phyloP scores from a whole-genome alignment of 2,797 vertebrate genomes.

The Diglossa cyanea region DNA sequence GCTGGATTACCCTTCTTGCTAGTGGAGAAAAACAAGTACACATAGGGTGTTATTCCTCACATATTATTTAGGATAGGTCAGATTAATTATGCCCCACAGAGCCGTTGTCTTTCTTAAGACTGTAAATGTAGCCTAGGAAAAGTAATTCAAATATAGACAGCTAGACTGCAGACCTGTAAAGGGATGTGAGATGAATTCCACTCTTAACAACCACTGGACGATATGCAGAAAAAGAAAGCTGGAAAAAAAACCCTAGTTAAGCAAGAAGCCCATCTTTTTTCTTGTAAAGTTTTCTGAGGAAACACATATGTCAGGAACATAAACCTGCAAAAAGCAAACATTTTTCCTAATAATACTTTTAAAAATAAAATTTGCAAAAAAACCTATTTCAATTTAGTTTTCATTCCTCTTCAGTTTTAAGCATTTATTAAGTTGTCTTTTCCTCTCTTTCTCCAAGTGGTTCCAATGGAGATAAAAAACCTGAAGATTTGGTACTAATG shows the following conservation, averaged over 20 bases:
- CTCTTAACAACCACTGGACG: not conserved
- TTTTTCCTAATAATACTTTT: not conserved
- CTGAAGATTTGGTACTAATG: constrained; percentile 18
- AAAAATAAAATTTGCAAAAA: not conserved
- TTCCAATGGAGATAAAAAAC: not conserved
- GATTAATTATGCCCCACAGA: constrained; percentile 46
- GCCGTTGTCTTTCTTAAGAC: constrained; percentile 24
- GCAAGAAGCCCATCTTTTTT: not conserved
- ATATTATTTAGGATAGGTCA: constrained; percentile 42
- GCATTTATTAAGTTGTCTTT: not conserved
- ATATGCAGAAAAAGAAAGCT: not conserved
- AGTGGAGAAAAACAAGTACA: constrained; percentile 42
- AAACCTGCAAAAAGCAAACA: not conserved
- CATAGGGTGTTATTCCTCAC: constrained; percentile 26
- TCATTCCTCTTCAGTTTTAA: not conserved
- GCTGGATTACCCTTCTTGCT: constrained; percentile 41
- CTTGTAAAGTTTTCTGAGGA: not conserved
- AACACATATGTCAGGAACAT: not conserved
- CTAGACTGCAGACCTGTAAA: not conserved
- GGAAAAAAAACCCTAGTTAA: not conserved
- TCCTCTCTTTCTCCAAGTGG: not conserved
- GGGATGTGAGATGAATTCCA: not conserved
- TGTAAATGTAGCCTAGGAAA: not conserved
- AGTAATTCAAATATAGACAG: not conserved
- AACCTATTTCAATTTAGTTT: not conserved